Evolutionary conservation across 2,888 invertebrate genomes (phyloP).

Genomic region (Nomada fucata): DNA sequence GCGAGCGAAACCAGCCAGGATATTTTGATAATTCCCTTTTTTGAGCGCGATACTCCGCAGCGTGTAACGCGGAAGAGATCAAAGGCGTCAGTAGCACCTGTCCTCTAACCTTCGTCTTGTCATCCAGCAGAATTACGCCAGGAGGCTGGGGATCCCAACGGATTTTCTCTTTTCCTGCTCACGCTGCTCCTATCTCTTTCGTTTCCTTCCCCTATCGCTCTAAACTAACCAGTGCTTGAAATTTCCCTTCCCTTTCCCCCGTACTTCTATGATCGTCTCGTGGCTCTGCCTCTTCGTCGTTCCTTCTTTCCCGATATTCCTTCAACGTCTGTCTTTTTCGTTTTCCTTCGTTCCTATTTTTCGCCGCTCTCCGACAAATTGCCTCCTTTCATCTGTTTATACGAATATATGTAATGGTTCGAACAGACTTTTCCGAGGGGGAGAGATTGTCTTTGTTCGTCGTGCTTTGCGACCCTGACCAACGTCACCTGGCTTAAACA

Average conservation of each 20-base stretch:
- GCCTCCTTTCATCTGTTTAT: conserved; percentile 4
- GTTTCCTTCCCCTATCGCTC: conserved; percentile 22
- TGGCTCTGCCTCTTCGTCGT: background rate
- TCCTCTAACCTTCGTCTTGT: conserved; percentile 82
- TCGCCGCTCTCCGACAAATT: background rate
- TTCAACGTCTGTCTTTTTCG: conserved; percentile 5
- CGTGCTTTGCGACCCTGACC: conserved; percentile 62
- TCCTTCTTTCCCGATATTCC: conserved; percentile 6
- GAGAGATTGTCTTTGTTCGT: conserved; percentile 66
- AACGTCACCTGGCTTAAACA: conserved; percentile 75
- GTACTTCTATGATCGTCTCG: conserved; percentile 29
- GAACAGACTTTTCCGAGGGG: conserved; percentile 49
- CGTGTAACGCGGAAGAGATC: conserved; percentile 83
- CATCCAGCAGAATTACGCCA: conserved; percentile 82
- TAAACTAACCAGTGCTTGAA: conserved; percentile 15
- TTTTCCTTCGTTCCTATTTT: background rate
- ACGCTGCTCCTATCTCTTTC: conserved; percentile 31
- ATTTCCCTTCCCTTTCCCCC: conserved; percentile 30
- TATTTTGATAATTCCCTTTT: conserved; percentile 82
- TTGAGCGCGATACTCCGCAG: conserved; percentile 76
- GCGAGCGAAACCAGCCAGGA: conserved; percentile 68
- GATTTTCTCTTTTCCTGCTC: conserved; percentile 54
- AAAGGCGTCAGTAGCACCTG: conserved; percentile 85
- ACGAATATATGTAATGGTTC: conserved; percentile 32
- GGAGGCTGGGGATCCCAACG: conserved; percentile 72